These are phyloP conservation scores for Lepidurus arcticus DNA, from an alignment of 1,140 invertebrate species.

Conservation along the genomic window DNA sequence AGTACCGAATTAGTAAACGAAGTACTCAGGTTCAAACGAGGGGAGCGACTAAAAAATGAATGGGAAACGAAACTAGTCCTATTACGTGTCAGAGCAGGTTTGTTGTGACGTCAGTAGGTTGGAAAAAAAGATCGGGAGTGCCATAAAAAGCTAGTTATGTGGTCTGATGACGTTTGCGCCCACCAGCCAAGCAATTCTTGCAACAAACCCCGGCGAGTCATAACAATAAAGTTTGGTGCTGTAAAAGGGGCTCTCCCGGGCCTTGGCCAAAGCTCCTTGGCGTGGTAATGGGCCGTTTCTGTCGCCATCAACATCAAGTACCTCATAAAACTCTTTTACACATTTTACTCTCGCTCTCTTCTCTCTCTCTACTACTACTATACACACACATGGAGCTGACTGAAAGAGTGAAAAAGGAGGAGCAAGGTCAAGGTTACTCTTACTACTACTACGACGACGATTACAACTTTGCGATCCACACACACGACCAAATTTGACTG, in stretches of 20 bases:
- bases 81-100: background rate
- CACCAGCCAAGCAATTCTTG: constrained; percentile 11
- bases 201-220: constrained; percentile 20
- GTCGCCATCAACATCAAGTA: constrained; percentile 21
- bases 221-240: constrained; percentile 18
- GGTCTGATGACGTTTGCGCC: constrained; percentile 4
- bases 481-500: background rate
- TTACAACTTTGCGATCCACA: background rate
- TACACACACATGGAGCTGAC: background rate
- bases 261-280: constrained; percentile 17
- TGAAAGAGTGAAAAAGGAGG: constrained; percentile 2
- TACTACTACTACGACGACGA: constrained; percentile 5
- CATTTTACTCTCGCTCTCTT: constrained; percentile 13
- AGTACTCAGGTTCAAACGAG: too few relatives aligned
- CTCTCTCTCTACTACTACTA: background rate
- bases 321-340: constrained; percentile 22
- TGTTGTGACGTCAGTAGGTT: constrained; percentile 3
- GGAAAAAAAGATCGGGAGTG: background rate
- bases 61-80: background rate
- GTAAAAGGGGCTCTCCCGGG: constrained; percentile 6
- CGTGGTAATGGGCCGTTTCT: constrained; percentile 20
- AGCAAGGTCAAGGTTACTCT: background rate
- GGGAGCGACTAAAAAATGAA: background rate
- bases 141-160: constrained; percentile 10
- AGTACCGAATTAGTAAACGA: too few relatives aligned